Conservation (phyloP, 1,140 invertebrate species). For the Cotesia chilonis region DNA sequence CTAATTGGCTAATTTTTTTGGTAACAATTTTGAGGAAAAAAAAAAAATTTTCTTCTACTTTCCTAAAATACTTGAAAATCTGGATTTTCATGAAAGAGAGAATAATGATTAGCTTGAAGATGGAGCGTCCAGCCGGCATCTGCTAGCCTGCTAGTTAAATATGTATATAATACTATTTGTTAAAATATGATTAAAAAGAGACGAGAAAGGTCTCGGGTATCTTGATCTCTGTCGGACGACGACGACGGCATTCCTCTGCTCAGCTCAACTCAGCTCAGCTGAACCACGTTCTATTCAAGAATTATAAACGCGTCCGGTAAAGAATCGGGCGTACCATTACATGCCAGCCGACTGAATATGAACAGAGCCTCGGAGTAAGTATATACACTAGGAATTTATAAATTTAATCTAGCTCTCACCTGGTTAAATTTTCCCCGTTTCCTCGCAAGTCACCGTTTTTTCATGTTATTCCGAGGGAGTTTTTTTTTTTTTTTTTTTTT, state of each 20-base stretch:
- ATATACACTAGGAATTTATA: constrained; percentile 6
- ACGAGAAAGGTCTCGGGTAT: constrained; percentile 9
- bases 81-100: too few species aligned
- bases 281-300: constrained; percentile 12
- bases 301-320: constrained; percentile 14
- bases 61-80: too few species aligned
- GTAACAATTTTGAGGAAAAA: too few species aligned
- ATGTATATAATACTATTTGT: too few species aligned
- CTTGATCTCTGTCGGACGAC: background rate
- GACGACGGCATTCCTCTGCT: constrained; percentile 22
- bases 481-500: constrained; percentile 1
- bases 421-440: constrained; percentile 12
- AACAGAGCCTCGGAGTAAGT: too few species aligned
- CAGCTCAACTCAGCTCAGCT: background rate
- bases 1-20: too few species aligned
- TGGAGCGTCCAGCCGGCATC: too few species aligned
- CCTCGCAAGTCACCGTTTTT: constrained; percentile 1
- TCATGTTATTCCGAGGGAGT: background rate
- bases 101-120: too few species aligned
- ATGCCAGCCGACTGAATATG: too few species aligned
- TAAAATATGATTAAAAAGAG: background rate
- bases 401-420: constrained; percentile 11
- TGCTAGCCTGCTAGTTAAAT: too few species aligned
- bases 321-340: background rate
- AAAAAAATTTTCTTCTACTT: too few species aligned